Percentiles rank a stretch among this genome's conserved stretches.
phyloP scores from a whole-genome alignment of 2,888 invertebrate genomes.

The Lepidonotus clava region DNA sequence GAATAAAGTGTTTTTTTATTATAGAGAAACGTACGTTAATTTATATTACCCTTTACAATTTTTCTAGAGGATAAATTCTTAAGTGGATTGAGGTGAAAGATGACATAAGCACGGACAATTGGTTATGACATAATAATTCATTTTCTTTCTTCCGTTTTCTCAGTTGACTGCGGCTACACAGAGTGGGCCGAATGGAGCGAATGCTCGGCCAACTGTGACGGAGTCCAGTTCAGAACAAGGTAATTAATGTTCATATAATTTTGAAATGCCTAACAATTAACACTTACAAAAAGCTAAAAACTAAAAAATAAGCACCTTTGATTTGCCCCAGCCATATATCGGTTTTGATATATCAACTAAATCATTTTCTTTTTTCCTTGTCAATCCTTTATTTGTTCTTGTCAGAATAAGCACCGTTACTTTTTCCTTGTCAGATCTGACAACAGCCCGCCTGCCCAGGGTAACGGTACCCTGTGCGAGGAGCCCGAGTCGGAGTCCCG shows the following conservation, averaged over 20 bases:
- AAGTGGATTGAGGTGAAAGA: too few relatives aligned
- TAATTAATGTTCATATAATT: too few relatives aligned
- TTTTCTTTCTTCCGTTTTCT: neutral
- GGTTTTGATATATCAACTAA: too few relatives aligned
- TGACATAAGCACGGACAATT: too few relatives aligned
- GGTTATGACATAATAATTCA: too few relatives aligned
- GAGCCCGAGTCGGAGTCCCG: slow-evolving; percentile 30
- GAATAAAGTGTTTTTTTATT: neutral
- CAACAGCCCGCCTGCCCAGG: slow-evolving; percentile 5
- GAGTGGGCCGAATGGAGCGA: slow-evolving; percentile 53
- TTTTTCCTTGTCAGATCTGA: neutral
- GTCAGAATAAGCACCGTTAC: too few relatives aligned
- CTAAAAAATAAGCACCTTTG: neutral
- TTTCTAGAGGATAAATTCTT: too few relatives aligned
- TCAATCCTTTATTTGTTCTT: too few relatives aligned
- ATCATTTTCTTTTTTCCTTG: too few relatives aligned
- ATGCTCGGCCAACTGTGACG: slow-evolving; percentile 55
- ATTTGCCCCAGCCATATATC: neutral
- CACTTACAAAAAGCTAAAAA: too few relatives aligned
- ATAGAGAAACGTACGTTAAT: neutral
- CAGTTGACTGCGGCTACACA: slow-evolving; percentile 56
- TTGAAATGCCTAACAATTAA: too few relatives aligned
- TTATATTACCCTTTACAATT: too few relatives aligned
- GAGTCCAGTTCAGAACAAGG: slow-evolving; percentile 47
- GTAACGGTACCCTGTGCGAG: slow-evolving; percentile 17